Conservation (phyloP, 2,113 vertebrate species). For the Tragelaphus buxtoni region DNA sequence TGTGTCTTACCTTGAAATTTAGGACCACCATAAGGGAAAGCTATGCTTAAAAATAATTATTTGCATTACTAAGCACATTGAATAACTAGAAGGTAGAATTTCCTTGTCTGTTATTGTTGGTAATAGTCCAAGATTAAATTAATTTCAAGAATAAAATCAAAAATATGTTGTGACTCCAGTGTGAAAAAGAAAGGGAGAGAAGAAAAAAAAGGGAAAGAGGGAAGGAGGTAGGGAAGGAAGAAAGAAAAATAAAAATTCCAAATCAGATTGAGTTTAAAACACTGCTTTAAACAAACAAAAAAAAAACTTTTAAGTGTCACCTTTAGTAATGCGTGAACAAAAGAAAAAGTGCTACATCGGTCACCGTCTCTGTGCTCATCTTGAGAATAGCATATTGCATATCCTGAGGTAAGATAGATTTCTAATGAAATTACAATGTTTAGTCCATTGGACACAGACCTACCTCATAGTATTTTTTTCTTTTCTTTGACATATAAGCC, state of each 20-base stretch:
- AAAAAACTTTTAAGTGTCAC: neutral
- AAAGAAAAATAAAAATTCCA: neutral
- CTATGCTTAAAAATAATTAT: neutral
- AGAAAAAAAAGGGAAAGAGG: rapidly evolving
- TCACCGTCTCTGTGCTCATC: constrained; percentile 61
- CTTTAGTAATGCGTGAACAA: constrained; percentile 50
- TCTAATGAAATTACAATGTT: constrained; percentile 67
- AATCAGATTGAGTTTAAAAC: constrained; percentile 65
- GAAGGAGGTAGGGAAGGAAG: neutral
- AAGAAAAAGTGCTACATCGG: neutral
- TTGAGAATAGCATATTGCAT: constrained; percentile 58
- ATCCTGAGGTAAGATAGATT: constrained; percentile 51
- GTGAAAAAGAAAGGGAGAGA: neutral
- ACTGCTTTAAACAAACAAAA: constrained; percentile 26
- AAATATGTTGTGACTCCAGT: constrained; percentile 56
- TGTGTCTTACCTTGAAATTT: neutral
- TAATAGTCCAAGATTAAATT: constrained; percentile 54
- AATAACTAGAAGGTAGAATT: constrained; percentile 52
- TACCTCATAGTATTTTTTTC: neutral
- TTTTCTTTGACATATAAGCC: constrained; percentile 13
- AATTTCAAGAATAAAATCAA: constrained; percentile 66
- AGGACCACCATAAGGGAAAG: neutral
- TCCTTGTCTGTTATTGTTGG: constrained; percentile 43
- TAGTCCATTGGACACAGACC: neutral
- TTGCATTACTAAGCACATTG: constrained; percentile 57